Evolutionary conservation across 1,140 invertebrate species (phyloP), one percentile per base, ranked within the genome.

Genomic region (Brachionus rotundiformis): DNA sequence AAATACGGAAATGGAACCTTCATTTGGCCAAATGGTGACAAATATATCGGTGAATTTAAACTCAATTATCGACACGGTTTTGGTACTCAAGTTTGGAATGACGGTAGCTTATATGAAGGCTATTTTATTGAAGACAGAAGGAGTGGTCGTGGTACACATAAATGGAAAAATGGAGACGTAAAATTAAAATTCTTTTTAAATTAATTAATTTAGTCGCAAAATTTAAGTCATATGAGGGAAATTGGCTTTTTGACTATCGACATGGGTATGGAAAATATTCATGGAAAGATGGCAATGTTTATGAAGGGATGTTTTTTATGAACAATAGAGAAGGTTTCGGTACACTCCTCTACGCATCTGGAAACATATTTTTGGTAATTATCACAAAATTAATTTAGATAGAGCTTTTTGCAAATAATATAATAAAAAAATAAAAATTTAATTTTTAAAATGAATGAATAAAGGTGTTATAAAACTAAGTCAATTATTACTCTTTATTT

Each of bases 321-420:
- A 86, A 88, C 77, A 85, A 84, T 49, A 87, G 86, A 71, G 87
- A 88, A 83, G 87, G 87, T 3, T 88, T 86, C 84, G 87, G 87
- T 2, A 82, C 76, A 0, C 86, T 88, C 73, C 82, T 59, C 19
- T 88, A 87, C 83, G 76, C 84, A 6, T 85, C 86, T 85, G 86
- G 86, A 8, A 84, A 84, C 61, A 83, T 83, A 44, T 88, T 87
- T 86, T 83, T 88, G 85, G 87, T 88, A 83, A 82, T 63, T 19
- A 23, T 27, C 0, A 65, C 68, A n/a, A 13, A 65, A 19, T 8
- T n/a, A n/a, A n/a, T n/a, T n/a, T n/a, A n/a, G n/a, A n/a, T n/a
- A n/a, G n/a, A n/a, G n/a, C n/a, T n/a, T n/a, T n/a, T n/a, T n/a
- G n/a, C n/a, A n/a, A n/a, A n/a, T n/a, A n/a, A n/a, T n/a, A n/a